A percentile compares a stretch with the other conserved stretches of the same genome.
phyloP scores from a whole-genome alignment of 2,113 vertebrate genomes.

The Marcusenius ussheri region DNA sequence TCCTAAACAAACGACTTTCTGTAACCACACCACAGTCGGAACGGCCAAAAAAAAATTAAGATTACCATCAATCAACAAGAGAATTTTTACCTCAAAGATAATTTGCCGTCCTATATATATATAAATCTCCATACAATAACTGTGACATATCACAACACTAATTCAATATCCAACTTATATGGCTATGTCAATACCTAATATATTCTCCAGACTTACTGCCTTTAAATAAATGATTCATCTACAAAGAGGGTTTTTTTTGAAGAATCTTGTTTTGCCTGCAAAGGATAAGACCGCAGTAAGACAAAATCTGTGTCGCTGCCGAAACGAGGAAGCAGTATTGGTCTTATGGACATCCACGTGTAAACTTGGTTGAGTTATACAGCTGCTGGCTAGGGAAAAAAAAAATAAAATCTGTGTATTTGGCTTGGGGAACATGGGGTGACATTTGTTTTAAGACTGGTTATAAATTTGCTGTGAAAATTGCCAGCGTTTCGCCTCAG shows the following conservation, averaged over 20 bases:
- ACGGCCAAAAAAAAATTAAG: neutral
- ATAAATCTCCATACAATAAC: neutral
- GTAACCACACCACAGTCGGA: neutral
- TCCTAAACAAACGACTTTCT: neutral
- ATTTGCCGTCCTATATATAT: neutral
- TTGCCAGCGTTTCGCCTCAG: neutral
- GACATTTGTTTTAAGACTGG: neutral
- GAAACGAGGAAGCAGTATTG: neutral
- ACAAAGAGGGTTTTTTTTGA: neutral
- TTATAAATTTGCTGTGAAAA: constrained; percentile 6
- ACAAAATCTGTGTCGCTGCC: neutral
- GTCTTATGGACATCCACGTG: neutral
- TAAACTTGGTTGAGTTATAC: neutral
- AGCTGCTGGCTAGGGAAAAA: neutral
- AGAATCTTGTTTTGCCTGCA: neutral
- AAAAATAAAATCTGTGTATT: neutral
- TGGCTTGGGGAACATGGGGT: neutral
- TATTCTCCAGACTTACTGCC: neutral
- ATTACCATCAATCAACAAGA: neutral
- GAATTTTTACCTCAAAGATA: neutral
- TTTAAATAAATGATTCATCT: neutral
- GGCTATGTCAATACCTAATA: neutral
- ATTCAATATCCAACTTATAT: neutral
- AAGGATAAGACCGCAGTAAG: too few relatives aligned
- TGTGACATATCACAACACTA: neutral